A percentile compares a stretch with the other conserved stretches of the same genome.
These are phyloP conservation scores for Osmoderma eremita DNA, from an alignment of 2,888 invertebrate species.

Conservation along the genomic window DNA sequence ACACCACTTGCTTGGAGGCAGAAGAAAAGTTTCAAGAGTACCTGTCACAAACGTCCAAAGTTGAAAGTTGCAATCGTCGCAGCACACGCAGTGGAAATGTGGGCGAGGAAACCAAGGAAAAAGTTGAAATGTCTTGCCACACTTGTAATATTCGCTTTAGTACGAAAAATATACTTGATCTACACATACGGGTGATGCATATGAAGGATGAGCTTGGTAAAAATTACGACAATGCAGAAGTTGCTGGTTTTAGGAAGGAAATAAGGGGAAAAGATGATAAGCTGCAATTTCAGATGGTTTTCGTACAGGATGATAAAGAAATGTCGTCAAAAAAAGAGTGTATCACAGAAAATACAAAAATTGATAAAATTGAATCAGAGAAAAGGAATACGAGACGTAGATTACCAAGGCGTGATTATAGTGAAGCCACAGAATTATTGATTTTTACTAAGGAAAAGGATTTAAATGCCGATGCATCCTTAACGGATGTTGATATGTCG, in stretches of 20 bases:
- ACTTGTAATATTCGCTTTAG: slow-evolving; percentile 24
- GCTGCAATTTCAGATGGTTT: slow-evolving; percentile 18
- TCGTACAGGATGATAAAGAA: neutral
- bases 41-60: neutral
- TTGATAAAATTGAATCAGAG: neutral
- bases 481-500: too few species aligned
- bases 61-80: neutral
- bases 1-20: slow-evolving; percentile 23
- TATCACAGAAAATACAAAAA: neutral
- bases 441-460: too few species aligned
- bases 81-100: neutral
- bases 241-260: neutral
- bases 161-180: slow-evolving; percentile 23
- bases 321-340: neutral
- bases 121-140: slow-evolving; percentile 6
- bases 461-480: too few species aligned
- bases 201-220: neutral
- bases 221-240: neutral
- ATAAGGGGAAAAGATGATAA: neutral
- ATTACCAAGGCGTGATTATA: too few species aligned
- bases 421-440: too few species aligned
- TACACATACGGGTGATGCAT: slow-evolving; percentile 31
- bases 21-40: slow-evolving; percentile 13
- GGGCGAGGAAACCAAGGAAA: neutral
- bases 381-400: neutral